Evolutionary conservation across 2,113 vertebrate species (phyloP), one percentile per base, ranked within the genome.

Genomic region (Leucosticte australis): DNA sequence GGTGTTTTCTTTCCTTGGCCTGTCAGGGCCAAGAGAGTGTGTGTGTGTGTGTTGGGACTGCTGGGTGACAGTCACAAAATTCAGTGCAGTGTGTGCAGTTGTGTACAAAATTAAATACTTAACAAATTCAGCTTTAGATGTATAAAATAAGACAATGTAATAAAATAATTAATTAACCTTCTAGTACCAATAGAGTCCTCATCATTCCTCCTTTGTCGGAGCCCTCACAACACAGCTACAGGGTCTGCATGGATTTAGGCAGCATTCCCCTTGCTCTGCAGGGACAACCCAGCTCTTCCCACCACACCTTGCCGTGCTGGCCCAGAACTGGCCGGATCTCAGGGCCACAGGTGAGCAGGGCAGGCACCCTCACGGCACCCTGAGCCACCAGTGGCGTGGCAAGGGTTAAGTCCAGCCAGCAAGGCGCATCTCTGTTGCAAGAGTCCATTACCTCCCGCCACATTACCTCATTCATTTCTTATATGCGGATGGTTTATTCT

Each of bases 381-480:
- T 1, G 1, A 33, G 82, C 47, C 5, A 16, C 33, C 88, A 1
- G 10, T 0, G 63, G 98, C 65, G 69, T 30, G 33, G 96, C 35
- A 16, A 97, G 98, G 98, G 98, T 98, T 98, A 98, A 98, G 97
- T 96, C 94, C 97, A 87, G 97, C 97, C 98, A 30, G 95, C 97
- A 98, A 98, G 95, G 96, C 98, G 96, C 98, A 97, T 98, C 98
- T 98, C 98, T 98, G 98, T 98, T 98, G 98, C 98, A 98, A 98
- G 98, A 99, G 98, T 98, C 99, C 99, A 99, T 99, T 99, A 99
- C 98, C 98, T 98, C 98, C 98, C 95, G 97, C 98, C 99, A 99
- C 98, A 99, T 99, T 99, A 99, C 98, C 98, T 98, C 98, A 98
- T 98, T 98, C 98, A 99, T 99, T 98, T 98, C 98, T 98, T 98